Base-by-base conservation (phyloP, 2,113 vertebrate genomes). In the Tetraodon nigroviridis region DNA sequence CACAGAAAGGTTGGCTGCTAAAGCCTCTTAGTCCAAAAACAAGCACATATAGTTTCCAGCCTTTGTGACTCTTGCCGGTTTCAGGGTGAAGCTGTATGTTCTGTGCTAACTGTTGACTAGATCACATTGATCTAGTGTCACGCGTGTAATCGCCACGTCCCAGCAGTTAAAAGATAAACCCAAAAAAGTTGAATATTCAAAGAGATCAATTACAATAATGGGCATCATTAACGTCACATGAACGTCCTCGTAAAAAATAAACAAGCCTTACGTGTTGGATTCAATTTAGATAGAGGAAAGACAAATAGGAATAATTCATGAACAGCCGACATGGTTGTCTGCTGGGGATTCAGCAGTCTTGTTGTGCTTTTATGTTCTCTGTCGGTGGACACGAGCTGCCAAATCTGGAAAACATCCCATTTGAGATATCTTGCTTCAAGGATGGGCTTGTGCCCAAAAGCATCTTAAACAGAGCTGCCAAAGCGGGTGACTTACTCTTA, bases 1-100 rank as follows among this genome's bases (percentile, higher is more conserved):
- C 91, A 52, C 91, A 90, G 80, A 95, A 92, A 94, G 97, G 97
- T 98, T 79, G 91, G 94, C 90, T 21, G 59, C 29, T 67, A 51
- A 44, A 18, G 40, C 65, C 49, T 67, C 60, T 75, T 12, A 40
- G 4, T 18, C 32, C 45, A 69, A 50, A 64, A 24, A 50, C 50
- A 58, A 21, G 27, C 19, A 61, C 24, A 51, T 61, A n/a, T 61
- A 46, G 5, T 8, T 51, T 15, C 15, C 22, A 15, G 14, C 10
- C 21, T 24, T 2, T 51, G 22, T 24, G 14, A 16, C 21, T 49
- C 12, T 17, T 44, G 42, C 14, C 16, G 42, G 15, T 4, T 44
- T 7, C 32, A 37, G 32, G 32, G 32, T 11, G 32, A 44, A 5
- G 4, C 17, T 19, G 46, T 8, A 48, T n/a, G n/a, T 11, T 48